phyloP scores from a whole-genome alignment of 2,797 vertebrate genomes.

The Anableps anableps region DNA sequence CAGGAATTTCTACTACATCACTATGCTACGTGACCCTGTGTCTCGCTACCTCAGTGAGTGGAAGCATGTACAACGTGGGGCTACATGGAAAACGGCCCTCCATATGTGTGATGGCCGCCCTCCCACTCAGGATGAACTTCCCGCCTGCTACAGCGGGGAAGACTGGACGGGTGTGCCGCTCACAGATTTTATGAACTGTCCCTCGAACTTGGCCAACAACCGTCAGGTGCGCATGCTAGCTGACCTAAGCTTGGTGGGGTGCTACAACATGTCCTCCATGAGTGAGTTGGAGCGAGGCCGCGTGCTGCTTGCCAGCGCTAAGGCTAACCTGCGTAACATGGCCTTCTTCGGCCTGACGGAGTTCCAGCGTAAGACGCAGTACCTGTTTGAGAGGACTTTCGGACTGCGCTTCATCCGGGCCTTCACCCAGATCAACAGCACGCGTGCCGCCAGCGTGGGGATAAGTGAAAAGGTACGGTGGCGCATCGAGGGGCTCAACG shows the following conservation, averaged over 20 bases:
- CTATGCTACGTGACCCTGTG: slow-evolving; percentile 94
- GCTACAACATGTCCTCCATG: slow-evolving; percentile 89
- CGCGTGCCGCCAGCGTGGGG: slow-evolving; percentile 91
- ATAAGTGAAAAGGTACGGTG: slow-evolving; percentile 85
- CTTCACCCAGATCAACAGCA: slow-evolving; percentile 95
- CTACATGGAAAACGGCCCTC: slow-evolving; percentile 95
- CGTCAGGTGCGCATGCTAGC: slow-evolving; percentile 97
- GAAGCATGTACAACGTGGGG: slow-evolving; percentile 96
- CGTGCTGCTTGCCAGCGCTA: slow-evolving; percentile 91
- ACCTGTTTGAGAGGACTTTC: slow-evolving; percentile 96
- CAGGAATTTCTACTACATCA: slow-evolving; percentile 98
- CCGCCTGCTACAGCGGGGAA: slow-evolving; percentile 90
- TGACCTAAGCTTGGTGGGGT: slow-evolving; percentile 88
- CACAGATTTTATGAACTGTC: slow-evolving; percentile 92
- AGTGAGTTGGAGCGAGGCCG: slow-evolving; percentile 87
- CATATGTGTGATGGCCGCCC: slow-evolving; percentile 94
- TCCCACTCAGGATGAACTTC: slow-evolving; percentile 91
- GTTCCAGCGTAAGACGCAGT: slow-evolving; percentile 97
- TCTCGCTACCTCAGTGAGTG: slow-evolving; percentile 96
- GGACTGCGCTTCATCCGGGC: slow-evolving; percentile 93
- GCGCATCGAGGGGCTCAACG: slow-evolving; percentile 91
- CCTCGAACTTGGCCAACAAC: slow-evolving; percentile 94
- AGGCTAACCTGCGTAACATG: slow-evolving; percentile 94
- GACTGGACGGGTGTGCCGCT: slow-evolving; percentile 95
- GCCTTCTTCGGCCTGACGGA: slow-evolving; percentile 95